Conservation (phyloP, 2,888 invertebrate species). For the Tubiluchus corallicola region DNA sequence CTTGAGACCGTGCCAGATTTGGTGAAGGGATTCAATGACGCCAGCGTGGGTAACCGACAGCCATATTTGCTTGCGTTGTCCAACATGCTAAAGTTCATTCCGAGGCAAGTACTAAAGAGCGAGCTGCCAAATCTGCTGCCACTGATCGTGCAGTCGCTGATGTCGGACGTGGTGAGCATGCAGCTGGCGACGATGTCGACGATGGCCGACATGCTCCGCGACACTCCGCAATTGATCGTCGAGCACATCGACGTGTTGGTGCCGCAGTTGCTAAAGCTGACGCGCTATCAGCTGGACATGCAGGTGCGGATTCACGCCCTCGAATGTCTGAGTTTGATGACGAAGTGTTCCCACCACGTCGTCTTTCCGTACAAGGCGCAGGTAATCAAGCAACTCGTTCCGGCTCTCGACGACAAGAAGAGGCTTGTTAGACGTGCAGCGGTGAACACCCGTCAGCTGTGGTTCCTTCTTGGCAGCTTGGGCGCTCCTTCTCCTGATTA, state of each 20-base stretch:
- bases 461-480: too few species aligned
- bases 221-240: background rate
- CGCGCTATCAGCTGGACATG: background rate
- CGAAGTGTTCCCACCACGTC: too few species aligned
- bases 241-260: background rate
- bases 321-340: too few species aligned
- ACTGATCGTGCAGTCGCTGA: background rate
- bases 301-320: too few species aligned
- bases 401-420: conserved; percentile 1
- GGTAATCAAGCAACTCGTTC: background rate
- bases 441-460: background rate
- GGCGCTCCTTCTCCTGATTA: too few species aligned
- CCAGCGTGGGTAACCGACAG: background rate
- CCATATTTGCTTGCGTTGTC: background rate
- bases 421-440: background rate
- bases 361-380: too few species aligned
- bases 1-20: background rate
- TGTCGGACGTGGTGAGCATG: background rate
- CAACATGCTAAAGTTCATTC: background rate
- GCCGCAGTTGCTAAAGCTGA: background rate
- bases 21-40: background rate
- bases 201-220: background rate
- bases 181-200: background rate
- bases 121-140: background rate
- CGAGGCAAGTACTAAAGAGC: background rate